phyloP scores from a whole-genome alignment of 2,888 invertebrate genomes.

The Ochropleura leucogaster region DNA sequence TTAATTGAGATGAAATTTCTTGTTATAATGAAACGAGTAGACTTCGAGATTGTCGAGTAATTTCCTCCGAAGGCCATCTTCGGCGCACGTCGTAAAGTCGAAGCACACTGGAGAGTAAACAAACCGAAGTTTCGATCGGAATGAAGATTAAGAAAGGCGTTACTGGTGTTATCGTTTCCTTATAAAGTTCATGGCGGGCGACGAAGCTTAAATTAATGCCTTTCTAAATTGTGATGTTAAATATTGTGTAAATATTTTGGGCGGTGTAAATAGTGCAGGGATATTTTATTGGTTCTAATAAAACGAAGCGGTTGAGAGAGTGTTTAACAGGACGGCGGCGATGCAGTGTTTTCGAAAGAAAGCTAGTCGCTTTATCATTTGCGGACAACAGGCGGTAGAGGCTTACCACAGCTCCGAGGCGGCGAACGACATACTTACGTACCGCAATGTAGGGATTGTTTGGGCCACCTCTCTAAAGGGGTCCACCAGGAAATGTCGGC shows the following conservation, averaged over 20 bases:
- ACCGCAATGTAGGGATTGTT: conserved; percentile 75
- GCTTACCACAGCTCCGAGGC: conserved; percentile 80
- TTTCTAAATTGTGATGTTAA: conserved; percentile 64
- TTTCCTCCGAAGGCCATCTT: conserved; percentile 83
- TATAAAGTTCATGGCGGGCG: conserved; percentile 76
- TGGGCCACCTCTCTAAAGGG: conserved; percentile 72
- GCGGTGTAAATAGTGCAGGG: conserved; percentile 51
- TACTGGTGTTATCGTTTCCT: conserved; percentile 83
- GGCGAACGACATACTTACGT: conserved; percentile 75
- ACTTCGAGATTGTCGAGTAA: conserved; percentile 77
- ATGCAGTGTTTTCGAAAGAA: conserved; percentile 75
- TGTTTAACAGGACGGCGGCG: conserved; percentile 70
- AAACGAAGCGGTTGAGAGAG: conserved; percentile 64
- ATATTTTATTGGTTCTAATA: conserved; percentile 73
- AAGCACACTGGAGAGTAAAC: conserved; percentile 81
- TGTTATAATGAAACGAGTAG: conserved; percentile 85
- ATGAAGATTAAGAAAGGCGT: conserved; percentile 83
- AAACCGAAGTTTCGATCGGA: conserved; percentile 85
- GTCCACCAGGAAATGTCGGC: conserved; percentile 76
- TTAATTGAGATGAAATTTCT: conserved; percentile 90
- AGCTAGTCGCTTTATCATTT: conserved; percentile 85
- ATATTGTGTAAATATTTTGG: conserved; percentile 63
- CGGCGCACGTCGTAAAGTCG: conserved; percentile 79
- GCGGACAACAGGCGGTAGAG: conserved; percentile 82
- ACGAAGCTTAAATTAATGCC: conserved; percentile 76